These are phyloP conservation scores for Aurelia sp. DNA, from an alignment of 30 jellyfish, hydroid and myxozoan species.

Conservation along the genomic window DNA sequence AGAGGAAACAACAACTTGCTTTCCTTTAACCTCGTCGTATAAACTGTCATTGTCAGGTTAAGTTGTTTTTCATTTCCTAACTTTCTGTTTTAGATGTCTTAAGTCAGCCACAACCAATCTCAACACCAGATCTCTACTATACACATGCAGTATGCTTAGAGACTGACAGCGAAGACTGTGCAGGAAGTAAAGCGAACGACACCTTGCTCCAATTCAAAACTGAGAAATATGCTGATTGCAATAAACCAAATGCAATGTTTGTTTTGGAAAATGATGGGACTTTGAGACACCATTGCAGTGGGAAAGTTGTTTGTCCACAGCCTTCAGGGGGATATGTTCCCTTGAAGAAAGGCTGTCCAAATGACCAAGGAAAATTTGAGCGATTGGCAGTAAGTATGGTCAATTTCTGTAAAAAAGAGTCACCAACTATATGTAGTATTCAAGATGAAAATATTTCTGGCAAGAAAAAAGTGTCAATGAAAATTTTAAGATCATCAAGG, in stretches of 20 bases:
- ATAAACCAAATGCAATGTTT: conserved; percentile 51
- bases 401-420: too few species aligned
- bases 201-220: conserved; percentile 49
- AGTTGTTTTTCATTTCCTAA: neutral
- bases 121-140: conserved; percentile 67
- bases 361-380: conserved; percentile 40
- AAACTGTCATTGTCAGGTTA: too few species aligned
- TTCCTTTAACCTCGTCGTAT: too few species aligned
- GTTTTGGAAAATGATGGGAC: conserved; percentile 79
- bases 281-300: conserved; percentile 86
- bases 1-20: too few species aligned
- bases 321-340: conserved; percentile 15
- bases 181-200: conserved; percentile 74
- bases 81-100: conserved; percentile 19
- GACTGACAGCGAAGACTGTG: conserved; percentile 49
- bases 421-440: too few species aligned
- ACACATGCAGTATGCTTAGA: conserved; percentile 64
- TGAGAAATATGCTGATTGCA: conserved; percentile 71
- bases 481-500: too few species aligned
- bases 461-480: too few species aligned
- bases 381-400: conserved; percentile 43
- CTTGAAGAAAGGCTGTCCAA: conserved; percentile 31
- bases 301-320: conserved; percentile 82
- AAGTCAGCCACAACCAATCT: conserved; percentile 64
- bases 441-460: too few species aligned